Conservation (phyloP, 2,113 vertebrate species). For the Arvicanthis niloticus region DNA sequence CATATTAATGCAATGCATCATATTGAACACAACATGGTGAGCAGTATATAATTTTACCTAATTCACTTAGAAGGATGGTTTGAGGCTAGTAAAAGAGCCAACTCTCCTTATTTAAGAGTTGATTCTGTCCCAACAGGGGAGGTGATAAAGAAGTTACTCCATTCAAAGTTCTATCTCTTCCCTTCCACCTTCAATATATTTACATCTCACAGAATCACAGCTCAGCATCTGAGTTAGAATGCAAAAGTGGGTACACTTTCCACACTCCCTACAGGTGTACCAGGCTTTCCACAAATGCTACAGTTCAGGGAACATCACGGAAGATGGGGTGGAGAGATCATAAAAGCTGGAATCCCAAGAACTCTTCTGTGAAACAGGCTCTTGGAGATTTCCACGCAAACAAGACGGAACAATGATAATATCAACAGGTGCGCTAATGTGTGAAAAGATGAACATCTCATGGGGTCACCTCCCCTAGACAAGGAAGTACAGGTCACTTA, state of each 20-base stretch:
- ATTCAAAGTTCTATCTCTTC: background rate
- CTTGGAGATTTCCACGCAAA: background rate
- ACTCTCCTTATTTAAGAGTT: background rate
- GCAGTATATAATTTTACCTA: background rate
- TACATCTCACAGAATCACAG: background rate
- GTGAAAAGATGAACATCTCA: background rate
- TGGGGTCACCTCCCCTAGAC: background rate
- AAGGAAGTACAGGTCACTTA: background rate
- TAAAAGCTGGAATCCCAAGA: background rate
- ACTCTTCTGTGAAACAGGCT: background rate
- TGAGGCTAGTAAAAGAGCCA: background rate
- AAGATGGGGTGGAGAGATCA: background rate
- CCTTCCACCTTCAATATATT: background rate
- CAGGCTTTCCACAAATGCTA: background rate
- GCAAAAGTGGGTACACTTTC: background rate
- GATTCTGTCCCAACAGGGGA: background rate
- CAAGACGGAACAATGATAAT: background rate
- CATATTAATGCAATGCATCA: background rate
- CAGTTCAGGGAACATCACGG: background rate
- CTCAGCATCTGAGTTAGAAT: background rate
- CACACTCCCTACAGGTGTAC: no score
- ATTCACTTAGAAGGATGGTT: background rate
- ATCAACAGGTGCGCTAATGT: background rate
- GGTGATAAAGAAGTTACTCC: background rate
- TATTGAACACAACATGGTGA: background rate